Percentiles rank a stretch among this genome's conserved stretches.
phyloP scores from a whole-genome alignment of 2,113 vertebrate species.

The Cheirogaleus medius region DNA sequence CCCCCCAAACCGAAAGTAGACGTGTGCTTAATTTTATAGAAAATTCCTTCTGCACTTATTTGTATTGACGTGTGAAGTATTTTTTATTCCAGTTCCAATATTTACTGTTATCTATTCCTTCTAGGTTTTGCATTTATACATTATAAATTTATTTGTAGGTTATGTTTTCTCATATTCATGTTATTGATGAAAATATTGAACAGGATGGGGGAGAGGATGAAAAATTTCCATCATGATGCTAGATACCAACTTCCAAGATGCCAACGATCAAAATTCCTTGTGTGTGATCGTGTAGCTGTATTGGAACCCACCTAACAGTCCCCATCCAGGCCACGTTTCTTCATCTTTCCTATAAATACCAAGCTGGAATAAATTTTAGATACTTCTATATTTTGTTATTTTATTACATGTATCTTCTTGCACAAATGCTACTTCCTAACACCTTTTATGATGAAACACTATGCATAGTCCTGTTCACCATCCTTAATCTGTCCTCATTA shows the following conservation, averaged over 20 bases:
- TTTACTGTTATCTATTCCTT: neutral
- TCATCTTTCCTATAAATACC: neutral
- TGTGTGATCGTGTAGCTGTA: too few species aligned
- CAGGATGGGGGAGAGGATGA: neutral
- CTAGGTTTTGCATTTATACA: neutral
- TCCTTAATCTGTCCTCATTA: neutral
- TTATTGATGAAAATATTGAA: neutral
- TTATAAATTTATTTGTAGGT: neutral
- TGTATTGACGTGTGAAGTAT: neutral
- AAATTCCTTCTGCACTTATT: neutral
- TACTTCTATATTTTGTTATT: neutral
- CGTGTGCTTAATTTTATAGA: neutral
- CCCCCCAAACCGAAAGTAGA: neutral
- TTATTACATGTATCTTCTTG: neutral
- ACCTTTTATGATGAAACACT: neutral
- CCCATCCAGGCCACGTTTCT: neutral
- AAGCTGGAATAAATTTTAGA: neutral
- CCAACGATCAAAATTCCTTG: neutral
- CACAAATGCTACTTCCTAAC: neutral
- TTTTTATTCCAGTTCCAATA: neutral
- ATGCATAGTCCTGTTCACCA: neutral
- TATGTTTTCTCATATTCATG: neutral
- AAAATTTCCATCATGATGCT: neutral
- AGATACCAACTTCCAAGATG: neutral
- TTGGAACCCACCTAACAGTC: neutral